phyloP scores from a whole-genome alignment of 1,140 invertebrate species.

The Adoxophyes honmai region DNA sequence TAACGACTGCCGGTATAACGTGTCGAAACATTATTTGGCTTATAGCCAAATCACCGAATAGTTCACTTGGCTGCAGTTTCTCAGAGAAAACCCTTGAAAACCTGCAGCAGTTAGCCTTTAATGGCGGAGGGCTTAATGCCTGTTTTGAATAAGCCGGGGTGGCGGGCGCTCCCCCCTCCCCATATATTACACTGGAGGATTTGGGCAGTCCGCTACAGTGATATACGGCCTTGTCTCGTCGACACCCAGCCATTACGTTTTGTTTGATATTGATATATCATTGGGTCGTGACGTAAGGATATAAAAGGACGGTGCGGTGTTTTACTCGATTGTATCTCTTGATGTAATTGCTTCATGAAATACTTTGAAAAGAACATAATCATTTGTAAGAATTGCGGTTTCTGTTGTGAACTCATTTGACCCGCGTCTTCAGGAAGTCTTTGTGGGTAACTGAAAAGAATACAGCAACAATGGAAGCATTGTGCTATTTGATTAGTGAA shows the following conservation, averaged over 20 bases:
- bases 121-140: constrained; percentile 46
- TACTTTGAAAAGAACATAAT: background rate
- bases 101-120: constrained; percentile 45
- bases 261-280: constrained; percentile 31
- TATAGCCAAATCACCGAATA: constrained; percentile 45
- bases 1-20: constrained; percentile 35
- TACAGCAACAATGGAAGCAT: constrained; percentile 47
- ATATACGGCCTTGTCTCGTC: constrained; percentile 14
- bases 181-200: constrained; percentile 13
- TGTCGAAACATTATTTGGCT: constrained; percentile 57
- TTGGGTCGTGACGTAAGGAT: constrained; percentile 12
- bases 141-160: constrained; percentile 49
- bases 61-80: constrained; percentile 34
- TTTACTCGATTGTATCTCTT: background rate
- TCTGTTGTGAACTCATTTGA: constrained; percentile 3
- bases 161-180: constrained; percentile 16
- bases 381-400: background rate
- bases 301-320: background rate
- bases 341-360: background rate
- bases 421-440: constrained; percentile 5
- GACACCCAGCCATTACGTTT: constrained; percentile 32
- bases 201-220: constrained; percentile 16
- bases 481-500: constrained; percentile 51
- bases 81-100: constrained; percentile 50
- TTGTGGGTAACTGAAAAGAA: constrained; percentile 22